Conservation (phyloP, 2,888 invertebrate species). For the Deroplatys truncata region DNA sequence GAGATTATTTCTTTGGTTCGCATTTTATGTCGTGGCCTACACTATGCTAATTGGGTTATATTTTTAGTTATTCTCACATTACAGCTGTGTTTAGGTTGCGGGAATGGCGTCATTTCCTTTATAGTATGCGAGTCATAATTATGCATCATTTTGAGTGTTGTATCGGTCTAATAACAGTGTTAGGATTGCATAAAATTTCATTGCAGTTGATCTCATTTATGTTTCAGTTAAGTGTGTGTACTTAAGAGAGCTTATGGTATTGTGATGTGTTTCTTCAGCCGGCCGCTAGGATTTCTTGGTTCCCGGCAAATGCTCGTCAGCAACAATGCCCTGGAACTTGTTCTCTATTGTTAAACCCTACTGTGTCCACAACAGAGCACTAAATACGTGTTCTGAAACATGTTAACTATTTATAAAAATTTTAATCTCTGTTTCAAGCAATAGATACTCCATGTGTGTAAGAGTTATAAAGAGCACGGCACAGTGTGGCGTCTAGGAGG, state of each 20-base stretch:
- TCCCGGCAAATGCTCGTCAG: not conserved
- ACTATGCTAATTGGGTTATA: too few relatives aligned
- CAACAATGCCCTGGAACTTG: not conserved
- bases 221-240: not conserved
- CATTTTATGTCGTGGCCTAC: too few relatives aligned
- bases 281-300: too few relatives aligned
- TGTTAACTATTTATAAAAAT: not conserved
- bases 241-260: not conserved
- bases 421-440: constrained; percentile 9
- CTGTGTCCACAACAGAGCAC: not conserved
- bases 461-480: not conserved
- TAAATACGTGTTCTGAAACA: not conserved
- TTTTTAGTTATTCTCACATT: too few relatives aligned
- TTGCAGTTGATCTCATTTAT: not conserved
- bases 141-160: too few relatives aligned
- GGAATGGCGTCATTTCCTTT: too few relatives aligned
- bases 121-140: too few relatives aligned
- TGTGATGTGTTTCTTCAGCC: not conserved
- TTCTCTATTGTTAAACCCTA: not conserved
- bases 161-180: too few relatives aligned
- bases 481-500: not conserved
- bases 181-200: too few relatives aligned
- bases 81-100: too few relatives aligned
- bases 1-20: too few relatives aligned
- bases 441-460: not conserved